phyloP scores from a whole-genome alignment of 92 coral and sea anemone species.

The Heliopora coerulea region DNA sequence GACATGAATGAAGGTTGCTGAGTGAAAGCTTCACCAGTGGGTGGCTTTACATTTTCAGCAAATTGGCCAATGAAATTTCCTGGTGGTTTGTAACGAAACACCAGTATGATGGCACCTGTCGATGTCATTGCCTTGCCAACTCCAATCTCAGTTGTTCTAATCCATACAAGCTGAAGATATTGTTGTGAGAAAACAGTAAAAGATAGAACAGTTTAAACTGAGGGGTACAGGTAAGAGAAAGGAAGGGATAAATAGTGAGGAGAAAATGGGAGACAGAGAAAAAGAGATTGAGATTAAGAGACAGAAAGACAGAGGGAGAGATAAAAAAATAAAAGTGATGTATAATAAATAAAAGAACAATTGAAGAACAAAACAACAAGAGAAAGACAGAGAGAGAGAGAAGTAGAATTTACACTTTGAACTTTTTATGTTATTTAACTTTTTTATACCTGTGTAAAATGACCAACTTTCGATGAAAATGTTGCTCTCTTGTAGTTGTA shows the following conservation, averaged over 20 bases:
- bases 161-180: constrained; percentile 75
- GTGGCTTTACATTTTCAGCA: constrained; percentile 32
- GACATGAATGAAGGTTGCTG: neutral
- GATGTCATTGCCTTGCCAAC: constrained; percentile 61
- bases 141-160: constrained; percentile 66
- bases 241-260: too few relatives aligned
- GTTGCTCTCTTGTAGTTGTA: constrained; percentile 67
- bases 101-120: constrained; percentile 60
- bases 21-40: neutral
- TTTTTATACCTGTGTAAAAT: constrained; percentile 89
- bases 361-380: too few relatives aligned
- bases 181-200: neutral
- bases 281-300: too few relatives aligned
- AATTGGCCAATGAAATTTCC: constrained; percentile 53
- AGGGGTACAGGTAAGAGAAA: too few relatives aligned
- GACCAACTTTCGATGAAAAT: constrained; percentile 58
- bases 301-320: too few relatives aligned
- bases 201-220: too few relatives aligned
- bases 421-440: too few relatives aligned
- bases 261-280: too few relatives aligned
- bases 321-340: too few relatives aligned
- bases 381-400: too few relatives aligned
- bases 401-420: too few relatives aligned
- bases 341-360: too few relatives aligned
- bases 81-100: constrained; percentile 72